Base-by-base conservation (phyloP, 2,888 invertebrate species). In the Emesis furor region DNA sequence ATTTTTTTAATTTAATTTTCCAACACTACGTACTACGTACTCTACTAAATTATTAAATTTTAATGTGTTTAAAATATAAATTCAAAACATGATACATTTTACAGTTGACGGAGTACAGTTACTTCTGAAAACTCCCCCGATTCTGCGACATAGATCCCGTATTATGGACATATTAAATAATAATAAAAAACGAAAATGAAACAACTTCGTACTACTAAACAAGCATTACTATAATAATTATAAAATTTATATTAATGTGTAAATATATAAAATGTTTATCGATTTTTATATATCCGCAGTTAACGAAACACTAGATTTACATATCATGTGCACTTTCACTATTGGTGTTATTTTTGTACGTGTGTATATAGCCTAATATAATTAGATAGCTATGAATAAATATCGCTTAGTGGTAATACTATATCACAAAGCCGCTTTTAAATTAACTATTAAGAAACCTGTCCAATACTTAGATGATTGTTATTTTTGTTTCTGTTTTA, bases 271-370 rank as follows among this genome's bases (percentile, higher is more conserved):
- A 76, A 51, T 76, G 76, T 76, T 75, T 65, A 62, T 75, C 39
- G 68, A 68, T 10, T 95, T 95, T 95, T 95, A 94, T 95, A 95
- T 94, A 91, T 94, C 90, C 89, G 91, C 90, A 88, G 87, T 90
- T 91, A 86, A 62, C 62, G 62, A 62, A 91, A 94, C 95, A 95
- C 95, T 95, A 95, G 95, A 94, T 62, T 94, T 93, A 95, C 96
- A 96, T 96, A 96, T 96, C 96, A 96, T 95, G n/a, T 92, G 96
- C 96, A 96, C 96, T 93, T 92, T 95, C 93, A 95, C 94, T 96
- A 94, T 96, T 93, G 95, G 92, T 96, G 95, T 96, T 94, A 93
- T 90, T 89, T 91, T 93, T 93, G 88, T 89, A 90, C 87, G 84
- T 91, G 89, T 90, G 90, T 89, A 91, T 81, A 91, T 89, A 85